Evolutionary conservation across 2,888 invertebrate genomes (phyloP).

Genomic region (Drosophila mercatorum): DNA sequence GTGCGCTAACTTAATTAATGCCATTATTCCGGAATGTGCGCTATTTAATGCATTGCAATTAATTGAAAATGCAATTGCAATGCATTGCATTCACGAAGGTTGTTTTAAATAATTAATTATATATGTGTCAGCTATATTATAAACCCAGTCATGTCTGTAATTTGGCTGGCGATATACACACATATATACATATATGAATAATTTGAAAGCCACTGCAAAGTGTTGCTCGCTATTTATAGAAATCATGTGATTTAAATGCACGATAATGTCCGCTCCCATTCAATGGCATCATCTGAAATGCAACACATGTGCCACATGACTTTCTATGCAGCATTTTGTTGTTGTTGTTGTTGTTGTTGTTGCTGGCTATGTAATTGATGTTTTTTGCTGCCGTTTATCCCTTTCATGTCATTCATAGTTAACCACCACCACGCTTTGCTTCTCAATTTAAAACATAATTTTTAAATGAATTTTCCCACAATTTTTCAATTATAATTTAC

Average conservation of each 20-base stretch:
- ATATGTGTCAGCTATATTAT: conserved; percentile 21
- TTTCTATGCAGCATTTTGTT: conserved; percentile 4
- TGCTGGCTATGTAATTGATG: conserved; percentile 9
- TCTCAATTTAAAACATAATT: conserved; percentile 49
- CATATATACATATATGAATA: conserved; percentile 13
- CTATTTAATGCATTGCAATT: conserved; percentile 36
- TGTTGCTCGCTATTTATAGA: conserved; percentile 26
- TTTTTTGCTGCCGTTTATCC: conserved; percentile 8
- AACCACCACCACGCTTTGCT: conserved; percentile 29
- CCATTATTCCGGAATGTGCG: conserved; percentile 19
- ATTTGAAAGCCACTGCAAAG: conserved; percentile 36
- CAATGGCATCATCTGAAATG: conserved; percentile 50
- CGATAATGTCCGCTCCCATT: conserved; percentile 31
- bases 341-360: conserved; percentile 19
- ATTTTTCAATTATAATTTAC: conserved; percentile 56
- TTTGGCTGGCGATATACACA: neutral
- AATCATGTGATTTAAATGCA: conserved; percentile 44
- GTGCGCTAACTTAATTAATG: conserved; percentile 34
- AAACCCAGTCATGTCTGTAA: conserved; percentile 22
- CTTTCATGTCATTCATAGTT: conserved; percentile 44
- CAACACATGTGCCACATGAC: conserved; percentile 47
- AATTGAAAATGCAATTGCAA: conserved; percentile 44
- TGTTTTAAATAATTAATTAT: conserved; percentile 9
- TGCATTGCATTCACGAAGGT: conserved; percentile 3
- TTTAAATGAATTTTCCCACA: conserved; percentile 25